Evolutionary conservation across 2,797 vertebrate species (phyloP), one percentile per base, ranked within the genome.

Genomic region (Sebastiscus albofasciatus): DNA sequence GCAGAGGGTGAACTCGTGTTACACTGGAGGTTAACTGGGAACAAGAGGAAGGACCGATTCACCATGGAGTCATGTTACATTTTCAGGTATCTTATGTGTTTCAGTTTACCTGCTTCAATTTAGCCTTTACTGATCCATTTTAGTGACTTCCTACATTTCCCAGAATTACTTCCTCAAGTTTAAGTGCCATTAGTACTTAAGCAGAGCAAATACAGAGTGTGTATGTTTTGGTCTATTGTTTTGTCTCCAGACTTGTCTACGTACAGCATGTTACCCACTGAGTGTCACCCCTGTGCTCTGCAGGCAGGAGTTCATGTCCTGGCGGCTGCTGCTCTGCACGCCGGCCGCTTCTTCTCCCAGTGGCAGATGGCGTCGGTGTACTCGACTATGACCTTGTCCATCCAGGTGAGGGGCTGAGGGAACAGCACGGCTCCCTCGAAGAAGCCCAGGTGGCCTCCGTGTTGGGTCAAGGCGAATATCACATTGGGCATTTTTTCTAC

Each of bases 361-460:
- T 96, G 97, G 93, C 97, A 99, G 72, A 99, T 94, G 87, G 97
- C 96, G 16, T 98, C 92, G n/a, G 96, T 89, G 61, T 98, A 99
- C 92, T 97, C 95, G 18, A 99, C 95, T 49, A 99, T 96, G n/a
- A 98, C 94, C 94, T 98, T 99, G 94, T 99, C 98, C 96, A 99
- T 99, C 98, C 98, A 99, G 39, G 98, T 98, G 71, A 99, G 96
- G 8, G 98, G 97, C 67, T 98, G 96, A 0, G 98, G 98, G 81
- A 99, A 96, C 2, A 99, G 96, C 82, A 98, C 96, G 0, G 97
- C 96, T 0, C 98, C 98, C 90, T 99, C 98, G 8, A 99, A 99
- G 95, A 99, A 99, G 87, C 98, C 98, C 92, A 99, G 94, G 93
- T 99, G 98, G 14, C 98, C 98, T 68, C 98, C 98, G 0, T 99